Percentiles rank a stretch among this genome's conserved stretches.
Conservation (phyloP, 2,113 vertebrate genomes). For the Equus przewalskii region DNA sequence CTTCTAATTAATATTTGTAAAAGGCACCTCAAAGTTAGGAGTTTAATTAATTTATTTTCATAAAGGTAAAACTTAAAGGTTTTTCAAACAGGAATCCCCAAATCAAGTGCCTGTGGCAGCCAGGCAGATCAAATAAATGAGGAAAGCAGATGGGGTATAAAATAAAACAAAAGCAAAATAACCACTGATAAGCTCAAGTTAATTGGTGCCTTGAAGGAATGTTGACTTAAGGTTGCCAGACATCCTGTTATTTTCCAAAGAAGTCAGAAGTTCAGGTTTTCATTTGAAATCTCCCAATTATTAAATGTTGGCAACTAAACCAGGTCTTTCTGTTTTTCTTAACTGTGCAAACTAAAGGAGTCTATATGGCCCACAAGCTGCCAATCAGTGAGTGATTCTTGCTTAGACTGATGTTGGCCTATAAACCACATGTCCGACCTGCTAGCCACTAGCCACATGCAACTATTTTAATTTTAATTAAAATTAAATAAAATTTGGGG, state of each 20-base stretch:
- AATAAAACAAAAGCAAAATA: slow-evolving; percentile 27
- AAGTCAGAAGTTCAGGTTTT: slow-evolving; percentile 24
- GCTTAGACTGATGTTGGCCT: background rate
- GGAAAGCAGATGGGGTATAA: background rate
- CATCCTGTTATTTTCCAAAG: background rate
- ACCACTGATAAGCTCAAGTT: background rate
- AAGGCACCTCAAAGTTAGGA: background rate
- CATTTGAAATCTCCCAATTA: background rate
- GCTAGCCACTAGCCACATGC: background rate
- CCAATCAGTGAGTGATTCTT: background rate
- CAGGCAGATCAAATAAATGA: background rate
- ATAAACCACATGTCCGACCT: background rate
- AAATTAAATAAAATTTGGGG: background rate
- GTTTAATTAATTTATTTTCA: slow-evolving; percentile 3
- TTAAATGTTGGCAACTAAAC: background rate
- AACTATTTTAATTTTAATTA: background rate
- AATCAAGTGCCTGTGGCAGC: background rate
- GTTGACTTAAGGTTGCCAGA: background rate
- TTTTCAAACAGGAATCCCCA: background rate
- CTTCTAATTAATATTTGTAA: background rate
- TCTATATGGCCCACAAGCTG: background rate
- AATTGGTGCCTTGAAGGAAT: background rate
- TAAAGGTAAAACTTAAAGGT: background rate
- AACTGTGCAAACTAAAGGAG: background rate
- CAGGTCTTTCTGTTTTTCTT: background rate